phyloP scores from a whole-genome alignment of 2,888 invertebrate genomes.

The Rhaphigaster nebulosa region DNA sequence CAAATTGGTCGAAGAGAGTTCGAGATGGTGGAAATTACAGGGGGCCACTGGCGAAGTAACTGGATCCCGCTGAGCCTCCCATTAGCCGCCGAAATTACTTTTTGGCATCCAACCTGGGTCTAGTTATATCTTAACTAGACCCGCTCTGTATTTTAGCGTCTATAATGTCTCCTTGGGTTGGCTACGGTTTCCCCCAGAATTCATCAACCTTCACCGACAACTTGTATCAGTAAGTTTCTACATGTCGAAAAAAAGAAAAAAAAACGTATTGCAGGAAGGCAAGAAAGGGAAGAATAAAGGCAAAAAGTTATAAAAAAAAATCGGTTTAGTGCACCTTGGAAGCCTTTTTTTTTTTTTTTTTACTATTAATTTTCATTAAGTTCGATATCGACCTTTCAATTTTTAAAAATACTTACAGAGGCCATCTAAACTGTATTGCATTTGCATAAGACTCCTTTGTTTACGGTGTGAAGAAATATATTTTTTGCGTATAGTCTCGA shows the following conservation, averaged over 20 bases:
- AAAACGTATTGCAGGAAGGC: neutral
- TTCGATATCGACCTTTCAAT: neutral
- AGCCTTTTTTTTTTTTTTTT: neutral
- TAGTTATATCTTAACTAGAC: neutral
- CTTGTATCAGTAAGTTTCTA: neutral
- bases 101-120: neutral
- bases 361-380: neutral
- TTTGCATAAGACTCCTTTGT: too few relatives aligned
- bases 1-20: constrained; percentile 7
- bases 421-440: too few relatives aligned
- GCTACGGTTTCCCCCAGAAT: too few relatives aligned
- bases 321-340: neutral
- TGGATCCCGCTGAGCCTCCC: neutral
- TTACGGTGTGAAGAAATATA: too few relatives aligned
- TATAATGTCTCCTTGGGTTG: neutral
- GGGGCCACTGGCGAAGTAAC: neutral
- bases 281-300: neutral
- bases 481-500: too few relatives aligned
- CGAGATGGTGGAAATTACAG: constrained; percentile 10
- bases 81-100: constrained; percentile 1
- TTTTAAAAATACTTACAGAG: too few relatives aligned
- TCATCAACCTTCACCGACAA: neutral
- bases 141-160: neutral
- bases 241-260: neutral
- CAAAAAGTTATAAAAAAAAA: neutral